Evolutionary conservation across 1,140 invertebrate genomes (phyloP).

Genomic region (Ruditapes philippinarum): DNA sequence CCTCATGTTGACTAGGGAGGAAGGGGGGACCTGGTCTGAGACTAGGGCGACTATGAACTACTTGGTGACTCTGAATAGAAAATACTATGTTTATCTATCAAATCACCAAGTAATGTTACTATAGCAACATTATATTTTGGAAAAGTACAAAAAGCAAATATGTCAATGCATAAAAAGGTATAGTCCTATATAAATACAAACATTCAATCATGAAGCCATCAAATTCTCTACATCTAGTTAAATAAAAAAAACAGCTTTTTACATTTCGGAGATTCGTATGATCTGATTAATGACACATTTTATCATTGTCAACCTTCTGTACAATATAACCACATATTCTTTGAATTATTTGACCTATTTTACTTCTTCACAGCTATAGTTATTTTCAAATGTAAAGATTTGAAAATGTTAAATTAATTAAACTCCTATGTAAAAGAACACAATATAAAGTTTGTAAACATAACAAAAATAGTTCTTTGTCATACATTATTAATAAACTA

Average conservation of each 20-base stretch:
- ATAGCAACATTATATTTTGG: background rate
- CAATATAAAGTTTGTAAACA: too few species aligned
- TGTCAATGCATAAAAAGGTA: background rate
- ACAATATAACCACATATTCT: background rate
- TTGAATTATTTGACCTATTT: background rate
- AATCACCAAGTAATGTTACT: background rate
- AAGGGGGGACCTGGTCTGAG: background rate
- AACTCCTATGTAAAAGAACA: too few species aligned
- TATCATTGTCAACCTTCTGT: background rate
- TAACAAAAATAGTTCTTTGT: too few species aligned
- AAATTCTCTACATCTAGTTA: background rate
- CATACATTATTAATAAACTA: background rate
- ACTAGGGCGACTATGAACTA: background rate
- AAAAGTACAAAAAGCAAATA: background rate
- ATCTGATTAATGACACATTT: background rate
- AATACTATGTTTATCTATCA: background rate
- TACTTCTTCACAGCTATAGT: too few species aligned
- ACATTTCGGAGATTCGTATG: background rate
- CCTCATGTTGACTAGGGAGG: background rate
- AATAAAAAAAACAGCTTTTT: slow-evolving; percentile 3
- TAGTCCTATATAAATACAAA: background rate
- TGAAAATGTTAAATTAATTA: too few species aligned
- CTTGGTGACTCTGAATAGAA: background rate
- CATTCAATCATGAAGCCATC: background rate
- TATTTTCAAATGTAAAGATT: too few species aligned